Base-by-base conservation (phyloP, 2,888 invertebrate species). In the Drosophila lutescens region DNA sequence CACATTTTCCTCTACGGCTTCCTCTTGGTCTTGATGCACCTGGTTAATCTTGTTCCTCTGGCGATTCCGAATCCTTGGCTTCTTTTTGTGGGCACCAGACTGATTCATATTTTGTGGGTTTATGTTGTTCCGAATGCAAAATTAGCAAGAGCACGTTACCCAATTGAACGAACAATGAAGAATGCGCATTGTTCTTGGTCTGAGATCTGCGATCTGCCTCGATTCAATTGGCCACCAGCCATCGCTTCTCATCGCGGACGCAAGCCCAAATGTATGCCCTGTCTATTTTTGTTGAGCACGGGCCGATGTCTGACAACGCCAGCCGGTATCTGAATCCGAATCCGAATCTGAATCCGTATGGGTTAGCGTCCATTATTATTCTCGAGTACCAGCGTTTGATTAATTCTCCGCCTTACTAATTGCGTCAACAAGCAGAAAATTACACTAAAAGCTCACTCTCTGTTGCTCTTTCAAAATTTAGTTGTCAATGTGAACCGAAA, bases 41-140 rank as follows among this genome's bases (percentile, higher is more conserved):
- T 41, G 86, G 66, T 90, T 90, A 15, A 86, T 84, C 66, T 90
- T 91, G 68, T 90, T 90, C 75, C 72, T 84, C 10, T 90, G 79
- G 15, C 90, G 78, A 78, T 90, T 90, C 59, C 90, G 88, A 61
- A 80, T 76, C 50, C 90, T 84, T 0, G 77, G 47, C 53, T 86
- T 89, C 59, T 90, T 91, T 59, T 86, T 89, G 43, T 84, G 82
- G 13, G 49, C 72, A n/a, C 60, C 71, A 51, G 84, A 58, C 83
- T 59, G 71, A 15, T 55, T 40, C 54, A 69, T 69, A 40, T 58
- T 46, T 10, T n/a, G n/a, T 32, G 36, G 26, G 9, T n/a, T 30
- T 30, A n/a, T 26, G 30, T 30, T 47, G 30, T 32, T 6, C 5
- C 47, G 30, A 47, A 15, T 38, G 53, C 47, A 4, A 54, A 66